Evolutionary conservation across 2,888 invertebrate species (phyloP), one percentile per base, ranked within the genome.

Genomic region (Tetramorium bicarinatum): DNA sequence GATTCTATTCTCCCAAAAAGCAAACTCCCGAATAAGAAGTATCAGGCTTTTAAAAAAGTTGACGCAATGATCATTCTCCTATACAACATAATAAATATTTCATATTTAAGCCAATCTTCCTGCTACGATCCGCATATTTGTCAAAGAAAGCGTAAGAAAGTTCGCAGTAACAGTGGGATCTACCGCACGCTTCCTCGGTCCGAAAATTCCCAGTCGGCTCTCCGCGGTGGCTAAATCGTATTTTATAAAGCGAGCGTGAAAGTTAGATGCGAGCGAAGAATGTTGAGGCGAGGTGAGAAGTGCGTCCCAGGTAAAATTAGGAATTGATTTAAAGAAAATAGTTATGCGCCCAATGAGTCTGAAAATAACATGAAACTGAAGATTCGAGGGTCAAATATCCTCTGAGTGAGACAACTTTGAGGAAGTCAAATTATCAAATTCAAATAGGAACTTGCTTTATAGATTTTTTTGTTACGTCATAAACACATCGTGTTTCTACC

Each of bases 121-220:
- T 38, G n/a, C 21, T 38, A 9, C 13, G 67, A 76, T 13, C 11
- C 29, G 66, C 34, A n/a, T 52, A 62, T 52, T 67, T 59, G 41
- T 49, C 56, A 56, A 59, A 52, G 90, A 88, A 90, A 90, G 85
- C 83, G 83, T 74, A 87, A 83, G 88, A 89, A 89, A 87, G 91
- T 87, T 84, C 87, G 76, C 29, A 82, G 59, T 76, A 80, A 76
- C 64, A 52, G 34, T 84, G 81, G 54, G 82, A 84, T 64, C 21
- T 18, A 61, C n/a, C n/a, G n/a, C 34, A 9, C 21, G 21, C 41
- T 59, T 80, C 61, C 44, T 56, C 54, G n/a, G 15, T 21, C 47
- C 34, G 69, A 71, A 25, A 44, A 79, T 52, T 66, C 67, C 25
- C 64, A 29, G 29, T 72, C 52, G 21, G 29, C 8, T 18, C 18